These are phyloP conservation scores for Pteria penguin DNA, from an alignment of 2,888 invertebrate species.

Conservation along the genomic window DNA sequence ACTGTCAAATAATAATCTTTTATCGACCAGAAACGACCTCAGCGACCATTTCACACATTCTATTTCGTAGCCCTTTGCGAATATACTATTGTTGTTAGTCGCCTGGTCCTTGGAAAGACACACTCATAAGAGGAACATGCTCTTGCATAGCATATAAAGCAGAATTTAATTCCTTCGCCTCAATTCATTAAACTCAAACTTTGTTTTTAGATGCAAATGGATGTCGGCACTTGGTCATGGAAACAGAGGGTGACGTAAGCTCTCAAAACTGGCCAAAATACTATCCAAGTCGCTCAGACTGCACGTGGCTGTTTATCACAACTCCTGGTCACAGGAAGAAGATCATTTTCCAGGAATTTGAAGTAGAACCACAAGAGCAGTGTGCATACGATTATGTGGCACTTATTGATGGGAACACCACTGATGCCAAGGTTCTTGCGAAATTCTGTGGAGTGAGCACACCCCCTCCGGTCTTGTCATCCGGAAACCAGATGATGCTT, in stretches of 20 bases:
- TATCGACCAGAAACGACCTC: too few relatives aligned
- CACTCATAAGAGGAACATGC: too few relatives aligned
- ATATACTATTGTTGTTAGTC: too few relatives aligned
- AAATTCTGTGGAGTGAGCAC: constrained; percentile 95
- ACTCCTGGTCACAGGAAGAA: constrained; percentile 97
- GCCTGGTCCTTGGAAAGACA: too few relatives aligned
- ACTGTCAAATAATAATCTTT: too few relatives aligned
- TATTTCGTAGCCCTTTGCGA: too few relatives aligned
- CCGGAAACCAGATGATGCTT: constrained; percentile 83
- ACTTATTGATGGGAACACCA: constrained; percentile 92
- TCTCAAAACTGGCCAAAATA: constrained; percentile 94
- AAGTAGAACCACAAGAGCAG: constrained; percentile 97
- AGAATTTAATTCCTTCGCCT: too few relatives aligned
- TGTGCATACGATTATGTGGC: constrained; percentile 97
- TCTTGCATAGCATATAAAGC: too few relatives aligned
- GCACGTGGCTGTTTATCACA: constrained; percentile 98
- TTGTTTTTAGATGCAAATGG: constrained; percentile 83
- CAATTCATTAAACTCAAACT: too few relatives aligned
- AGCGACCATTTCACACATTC: too few relatives aligned
- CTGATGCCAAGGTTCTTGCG: constrained; percentile 90
- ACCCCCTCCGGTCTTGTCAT: constrained; percentile 78
- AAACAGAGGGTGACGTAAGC: constrained; percentile 90
- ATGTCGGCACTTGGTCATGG: constrained; percentile 95
- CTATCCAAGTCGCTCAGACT: constrained; percentile 94
- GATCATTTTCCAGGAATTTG: constrained; percentile 94